These are phyloP conservation scores for Uloborus plumipes DNA, from an alignment of 2,888 invertebrate species.

Conservation along the genomic window DNA sequence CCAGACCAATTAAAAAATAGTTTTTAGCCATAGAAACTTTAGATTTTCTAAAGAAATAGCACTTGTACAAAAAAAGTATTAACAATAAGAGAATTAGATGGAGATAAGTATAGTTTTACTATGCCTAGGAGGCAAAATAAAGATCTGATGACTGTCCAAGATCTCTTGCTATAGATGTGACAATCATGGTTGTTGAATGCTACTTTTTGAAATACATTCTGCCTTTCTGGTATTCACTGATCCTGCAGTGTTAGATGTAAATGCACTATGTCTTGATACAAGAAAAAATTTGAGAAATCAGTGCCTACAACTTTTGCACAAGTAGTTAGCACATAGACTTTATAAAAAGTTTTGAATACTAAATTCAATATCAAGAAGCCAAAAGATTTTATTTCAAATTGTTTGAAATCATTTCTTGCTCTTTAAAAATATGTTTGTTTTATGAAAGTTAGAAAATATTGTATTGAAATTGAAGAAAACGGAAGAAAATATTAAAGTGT, in stretches of 20 bases:
- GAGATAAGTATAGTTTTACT: constrained; percentile 43
- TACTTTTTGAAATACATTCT: constrained; percentile 36
- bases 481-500: too few relatives aligned
- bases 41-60: constrained; percentile 28
- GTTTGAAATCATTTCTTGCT: not conserved
- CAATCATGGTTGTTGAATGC: constrained; percentile 60
- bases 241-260: constrained; percentile 25
- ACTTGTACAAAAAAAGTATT: constrained; percentile 22
- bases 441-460: not conserved
- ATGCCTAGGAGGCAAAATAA: constrained; percentile 35
- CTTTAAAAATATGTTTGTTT: constrained; percentile 1
- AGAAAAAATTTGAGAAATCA: constrained; percentile 24
- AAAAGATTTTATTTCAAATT: constrained; percentile 2
- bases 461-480: not conserved
- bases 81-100: constrained; percentile 28
- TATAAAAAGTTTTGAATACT: not conserved
- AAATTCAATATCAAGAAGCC: not conserved
- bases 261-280: constrained; percentile 35
- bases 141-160: constrained; percentile 46
- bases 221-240: constrained; percentile 50
- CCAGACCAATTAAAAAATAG: not conserved
- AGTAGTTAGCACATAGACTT: constrained; percentile 26
- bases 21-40: constrained; percentile 23
- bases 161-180: constrained; percentile 54
- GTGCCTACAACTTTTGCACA: constrained; percentile 58